Evolutionary conservation across 2,888 invertebrate genomes (phyloP), one percentile per base, ranked within the genome.

Genomic region (Acanthopleura granulata): DNA sequence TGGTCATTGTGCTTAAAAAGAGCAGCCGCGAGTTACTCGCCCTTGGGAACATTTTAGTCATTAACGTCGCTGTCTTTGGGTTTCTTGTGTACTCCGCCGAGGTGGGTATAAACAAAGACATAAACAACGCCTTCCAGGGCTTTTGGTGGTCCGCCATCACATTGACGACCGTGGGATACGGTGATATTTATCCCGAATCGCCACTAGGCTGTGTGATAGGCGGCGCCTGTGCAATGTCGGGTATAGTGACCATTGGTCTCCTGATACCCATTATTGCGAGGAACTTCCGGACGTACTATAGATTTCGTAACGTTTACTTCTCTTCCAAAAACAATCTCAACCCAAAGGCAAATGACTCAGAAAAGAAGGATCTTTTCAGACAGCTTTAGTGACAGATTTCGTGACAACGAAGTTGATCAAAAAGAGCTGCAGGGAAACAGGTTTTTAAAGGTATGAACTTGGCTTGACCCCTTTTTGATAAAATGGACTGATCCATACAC

Each of bases 141-240:
- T 71, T 71, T 49, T 71, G 71, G 71, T 71, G 71, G 71, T 27
- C 50, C 4, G 50, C 40, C 6, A 71, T 49, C 1, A 71, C 71
- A 1, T 40, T 71, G 71, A n/a, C 71, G n/a, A 71, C 71, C 1
- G 71, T 71, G 1, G 71, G 71, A 40, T 71, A 71, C 50, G 71
- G 71, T 40, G 40, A 71, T 16, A 16, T 71, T n/a, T 29, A 49
- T 6, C 71, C 71, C 4, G 25, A 16, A 16, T 40, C 71, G 1
- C 18, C 27, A n/a, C 25, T 49, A 18, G 71, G 71, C 15, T 71
- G 40, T 25, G 49, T 49, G 14, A 49, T 71, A 30, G 71, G 71
- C 9, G 50, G 18, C 14, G 71, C 71, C 3, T 71, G 71, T n/a
- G 71, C 71, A 71, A 9, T 71, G 16, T 49, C 50, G 4, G 71